phyloP scores from a whole-genome alignment of 2,888 invertebrate genomes.

The Trachelus stipa region DNA sequence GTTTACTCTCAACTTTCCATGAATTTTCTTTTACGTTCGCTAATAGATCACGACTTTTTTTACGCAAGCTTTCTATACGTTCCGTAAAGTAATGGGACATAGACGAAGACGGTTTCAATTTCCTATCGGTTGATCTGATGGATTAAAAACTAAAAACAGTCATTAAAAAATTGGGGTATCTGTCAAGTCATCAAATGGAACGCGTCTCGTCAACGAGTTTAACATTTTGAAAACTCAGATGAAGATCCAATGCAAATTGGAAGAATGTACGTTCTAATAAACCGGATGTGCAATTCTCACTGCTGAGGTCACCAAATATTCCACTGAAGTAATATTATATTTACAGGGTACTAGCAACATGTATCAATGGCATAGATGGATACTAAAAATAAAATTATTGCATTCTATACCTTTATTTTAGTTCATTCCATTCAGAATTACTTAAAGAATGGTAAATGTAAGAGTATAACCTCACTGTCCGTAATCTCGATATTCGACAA shows the following conservation, averaged over 20 bases:
- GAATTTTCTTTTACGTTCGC: conserved; percentile 30
- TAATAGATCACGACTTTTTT: conserved; percentile 37
- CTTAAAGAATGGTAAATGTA: neutral
- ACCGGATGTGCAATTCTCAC: neutral
- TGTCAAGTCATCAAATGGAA: neutral
- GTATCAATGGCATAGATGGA: neutral
- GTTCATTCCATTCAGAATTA: conserved; percentile 6
- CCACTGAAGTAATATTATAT: neutral
- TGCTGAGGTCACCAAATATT: neutral
- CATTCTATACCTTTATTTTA: neutral
- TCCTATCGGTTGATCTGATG: no score
- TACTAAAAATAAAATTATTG: neutral
- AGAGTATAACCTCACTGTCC: neutral
- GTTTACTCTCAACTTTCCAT: conserved; percentile 28
- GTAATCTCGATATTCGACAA: neutral
- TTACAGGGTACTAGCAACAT: neutral
- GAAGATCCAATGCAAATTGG: neutral
- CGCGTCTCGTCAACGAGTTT: neutral
- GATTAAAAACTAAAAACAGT: no score
- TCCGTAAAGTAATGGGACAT: conserved; percentile 34
- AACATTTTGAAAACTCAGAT: neutral
- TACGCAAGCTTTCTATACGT: conserved; percentile 37
- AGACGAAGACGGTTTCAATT: neutral
- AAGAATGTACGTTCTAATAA: neutral
- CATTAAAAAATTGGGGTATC: neutral